phyloP scores from a whole-genome alignment of 1,140 invertebrate genomes.

The Aphaenogaster rudis region DNA sequence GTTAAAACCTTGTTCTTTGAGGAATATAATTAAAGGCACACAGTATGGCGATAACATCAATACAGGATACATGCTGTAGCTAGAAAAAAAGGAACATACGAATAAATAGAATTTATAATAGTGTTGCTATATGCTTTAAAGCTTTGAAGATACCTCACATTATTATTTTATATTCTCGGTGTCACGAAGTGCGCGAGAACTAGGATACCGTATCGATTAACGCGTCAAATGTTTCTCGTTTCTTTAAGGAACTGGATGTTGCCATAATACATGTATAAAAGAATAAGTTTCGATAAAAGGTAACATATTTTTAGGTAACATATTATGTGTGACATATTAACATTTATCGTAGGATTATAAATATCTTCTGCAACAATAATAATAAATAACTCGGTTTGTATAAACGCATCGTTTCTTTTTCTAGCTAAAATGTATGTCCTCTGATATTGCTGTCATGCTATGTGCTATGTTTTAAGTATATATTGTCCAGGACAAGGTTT shows the following conservation, averaged over 20 bases:
- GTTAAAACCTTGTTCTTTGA: background rate
- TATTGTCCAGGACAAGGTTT: background rate
- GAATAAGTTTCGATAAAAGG: background rate
- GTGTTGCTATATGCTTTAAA: background rate
- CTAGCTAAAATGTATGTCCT: background rate
- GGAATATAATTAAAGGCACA: background rate
- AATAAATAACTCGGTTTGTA: background rate
- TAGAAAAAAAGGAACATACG: constrained; percentile 3
- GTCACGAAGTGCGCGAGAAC: background rate
- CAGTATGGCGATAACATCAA: background rate
- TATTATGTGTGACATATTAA: background rate
- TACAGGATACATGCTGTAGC: background rate
- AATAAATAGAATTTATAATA: constrained; percentile 32
- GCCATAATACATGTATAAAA: background rate
- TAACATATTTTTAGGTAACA: background rate
- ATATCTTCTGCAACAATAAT: background rate
- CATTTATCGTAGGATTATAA: background rate
- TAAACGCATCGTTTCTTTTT: background rate
- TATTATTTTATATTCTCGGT: constrained; percentile 18
- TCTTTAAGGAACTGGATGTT: background rate
- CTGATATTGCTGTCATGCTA: background rate
- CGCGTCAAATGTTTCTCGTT: background rate
- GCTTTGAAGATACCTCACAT: constrained; percentile 5
- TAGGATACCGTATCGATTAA: background rate
- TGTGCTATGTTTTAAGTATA: background rate